These are phyloP conservation scores for Cheilosia grossa DNA, from an alignment of 2,888 invertebrate species.

Conservation along the genomic window DNA sequence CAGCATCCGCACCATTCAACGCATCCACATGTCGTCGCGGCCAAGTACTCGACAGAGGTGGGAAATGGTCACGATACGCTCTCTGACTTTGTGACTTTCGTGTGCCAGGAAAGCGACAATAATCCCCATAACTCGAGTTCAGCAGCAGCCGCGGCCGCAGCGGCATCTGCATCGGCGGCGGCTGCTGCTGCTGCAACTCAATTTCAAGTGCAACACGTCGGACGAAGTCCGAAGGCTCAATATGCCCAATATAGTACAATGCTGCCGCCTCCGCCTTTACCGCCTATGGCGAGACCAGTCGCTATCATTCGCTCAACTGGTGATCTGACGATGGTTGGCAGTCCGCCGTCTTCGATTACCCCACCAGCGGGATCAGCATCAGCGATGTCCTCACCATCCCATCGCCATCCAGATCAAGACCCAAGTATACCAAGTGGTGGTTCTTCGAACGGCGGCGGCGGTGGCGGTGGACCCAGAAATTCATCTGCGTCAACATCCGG, in stretches of 20 bases:
- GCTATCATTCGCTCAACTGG: slow-evolving; percentile 97
- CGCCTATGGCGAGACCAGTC: slow-evolving; percentile 98
- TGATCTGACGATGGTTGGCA: slow-evolving; percentile 85
- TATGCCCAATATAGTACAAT: slow-evolving; percentile 94
- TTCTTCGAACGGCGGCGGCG: slow-evolving; percentile 15
- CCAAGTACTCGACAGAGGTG: slow-evolving; percentile 87
- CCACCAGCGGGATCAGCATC: slow-evolving; percentile 83
- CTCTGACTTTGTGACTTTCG: slow-evolving; percentile 98
- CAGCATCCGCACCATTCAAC: slow-evolving; percentile 80
- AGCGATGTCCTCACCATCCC: slow-evolving; percentile 79
- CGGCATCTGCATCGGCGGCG: slow-evolving; percentile 75
- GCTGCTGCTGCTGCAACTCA: slow-evolving; percentile 69
- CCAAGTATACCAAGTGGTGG: slow-evolving; percentile 39
- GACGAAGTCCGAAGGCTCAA: slow-evolving; percentile 87
- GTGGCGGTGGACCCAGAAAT: slow-evolving; percentile 33
- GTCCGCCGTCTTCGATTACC: slow-evolving; percentile 86
- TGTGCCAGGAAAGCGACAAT: slow-evolving; percentile 96
- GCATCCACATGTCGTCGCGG: slow-evolving; percentile 84
- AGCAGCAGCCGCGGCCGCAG: slow-evolving; percentile 55
- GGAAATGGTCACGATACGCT: slow-evolving; percentile 92
- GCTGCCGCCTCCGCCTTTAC: slow-evolving; percentile 97
- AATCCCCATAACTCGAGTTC: slow-evolving; percentile 71
- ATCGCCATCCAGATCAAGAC: slow-evolving; percentile 80
- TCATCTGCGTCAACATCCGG: slow-evolving; percentile 24
- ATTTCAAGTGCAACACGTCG: slow-evolving; percentile 78